These are phyloP conservation scores for Spilosoma lubricipeda DNA, from an alignment of 2,888 invertebrate genomes.

Conservation along the genomic window DNA sequence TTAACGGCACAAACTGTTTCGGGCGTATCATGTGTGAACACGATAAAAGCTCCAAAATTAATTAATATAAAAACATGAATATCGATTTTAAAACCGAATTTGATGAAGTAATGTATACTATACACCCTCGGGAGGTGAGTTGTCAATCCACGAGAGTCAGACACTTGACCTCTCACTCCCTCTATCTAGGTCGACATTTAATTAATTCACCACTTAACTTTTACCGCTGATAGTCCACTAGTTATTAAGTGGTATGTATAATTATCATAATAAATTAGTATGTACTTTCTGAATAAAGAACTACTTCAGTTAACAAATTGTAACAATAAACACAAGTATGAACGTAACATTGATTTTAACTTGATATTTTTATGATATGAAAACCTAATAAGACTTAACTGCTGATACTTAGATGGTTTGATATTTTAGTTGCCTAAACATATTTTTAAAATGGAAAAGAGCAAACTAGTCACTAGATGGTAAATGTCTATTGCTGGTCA, in stretches of 20 bases:
- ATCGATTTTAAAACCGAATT: background rate
- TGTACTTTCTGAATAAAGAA: background rate
- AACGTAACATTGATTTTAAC: background rate
- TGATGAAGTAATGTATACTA: background rate
- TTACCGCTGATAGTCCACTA: slow-evolving; percentile 18
- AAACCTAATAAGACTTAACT: no score
- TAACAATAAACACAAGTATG: background rate
- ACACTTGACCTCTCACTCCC: slow-evolving; percentile 53
- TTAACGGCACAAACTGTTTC: background rate
- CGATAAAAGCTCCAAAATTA: background rate
- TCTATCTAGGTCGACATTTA: slow-evolving; percentile 56
- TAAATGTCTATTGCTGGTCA: no score
- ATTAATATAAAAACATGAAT: background rate
- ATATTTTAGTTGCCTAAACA: no score
- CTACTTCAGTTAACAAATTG: background rate
- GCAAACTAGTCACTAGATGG: no score
- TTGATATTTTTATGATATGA: background rate
- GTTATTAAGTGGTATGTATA: slow-evolving; percentile 6
- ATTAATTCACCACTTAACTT: slow-evolving; percentile 52
- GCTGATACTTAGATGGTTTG: no score
- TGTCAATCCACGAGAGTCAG: slow-evolving; percentile 34
- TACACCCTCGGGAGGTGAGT: slow-evolving; percentile 10
- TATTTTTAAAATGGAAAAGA: no score
- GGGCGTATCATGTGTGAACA: background rate
- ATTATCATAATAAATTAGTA: background rate